A percentile compares a stretch with the other conserved stretches of the same genome.
These are phyloP conservation scores for Phoenicopterus ruber DNA, from an alignment of 2,113 vertebrate species.

Conservation along the genomic window DNA sequence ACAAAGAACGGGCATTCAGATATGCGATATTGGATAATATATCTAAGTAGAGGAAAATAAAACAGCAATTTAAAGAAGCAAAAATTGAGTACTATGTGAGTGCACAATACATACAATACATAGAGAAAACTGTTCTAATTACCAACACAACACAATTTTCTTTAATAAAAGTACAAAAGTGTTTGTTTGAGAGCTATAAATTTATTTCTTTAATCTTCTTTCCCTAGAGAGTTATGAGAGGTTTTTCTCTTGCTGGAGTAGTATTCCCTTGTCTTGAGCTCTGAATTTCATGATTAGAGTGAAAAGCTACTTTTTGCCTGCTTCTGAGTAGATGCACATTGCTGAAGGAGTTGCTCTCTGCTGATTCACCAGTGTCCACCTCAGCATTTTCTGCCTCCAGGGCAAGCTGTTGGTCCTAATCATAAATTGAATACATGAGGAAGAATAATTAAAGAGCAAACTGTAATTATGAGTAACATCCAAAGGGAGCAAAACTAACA, in stretches of 20 bases:
- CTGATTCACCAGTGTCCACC: slow-evolving; percentile 50
- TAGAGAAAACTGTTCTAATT: not conserved
- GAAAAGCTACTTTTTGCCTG: not conserved
- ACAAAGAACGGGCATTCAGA: not conserved
- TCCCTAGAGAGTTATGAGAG: not conserved
- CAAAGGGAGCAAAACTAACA: slow-evolving; percentile 67
- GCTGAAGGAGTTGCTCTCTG: slow-evolving; percentile 9
- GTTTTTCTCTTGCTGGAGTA: not conserved
- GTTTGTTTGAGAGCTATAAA: not conserved
- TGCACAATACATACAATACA: not conserved
- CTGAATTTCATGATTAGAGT: slow-evolving; percentile 2
- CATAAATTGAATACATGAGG: slow-evolving; percentile 72
- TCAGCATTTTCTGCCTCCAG: slow-evolving; percentile 60
- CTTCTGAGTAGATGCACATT: not conserved
- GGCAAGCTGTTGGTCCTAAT: slow-evolving; percentile 64
- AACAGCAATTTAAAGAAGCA: not conserved
- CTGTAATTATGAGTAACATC: slow-evolving; percentile 72
- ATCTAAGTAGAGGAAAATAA: not conserved
- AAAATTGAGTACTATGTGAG: not conserved
- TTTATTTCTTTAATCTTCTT: slow-evolving; percentile 24
- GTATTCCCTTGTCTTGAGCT: not conserved
- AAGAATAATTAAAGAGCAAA: slow-evolving; percentile 76
- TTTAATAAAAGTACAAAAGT: not conserved
- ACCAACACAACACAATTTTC: not conserved
- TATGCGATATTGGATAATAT: not conserved